These are phyloP conservation scores for Leucoma salicis DNA, from an alignment of 2,888 invertebrate genomes.

Conservation along the genomic window DNA sequence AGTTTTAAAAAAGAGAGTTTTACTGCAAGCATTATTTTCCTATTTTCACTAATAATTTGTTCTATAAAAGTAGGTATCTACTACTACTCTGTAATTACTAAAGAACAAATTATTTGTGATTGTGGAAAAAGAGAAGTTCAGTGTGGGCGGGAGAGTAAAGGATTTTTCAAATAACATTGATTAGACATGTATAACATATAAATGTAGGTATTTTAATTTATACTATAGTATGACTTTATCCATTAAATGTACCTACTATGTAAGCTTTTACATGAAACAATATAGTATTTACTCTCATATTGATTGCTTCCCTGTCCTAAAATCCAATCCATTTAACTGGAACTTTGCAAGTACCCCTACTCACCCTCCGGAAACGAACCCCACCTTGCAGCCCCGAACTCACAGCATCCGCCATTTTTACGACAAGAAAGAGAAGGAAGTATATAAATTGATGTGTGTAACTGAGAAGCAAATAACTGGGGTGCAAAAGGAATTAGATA, in stretches of 20 bases:
- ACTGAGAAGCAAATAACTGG: constrained; percentile 36
- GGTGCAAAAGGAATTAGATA: constrained; percentile 56
- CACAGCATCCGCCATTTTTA: constrained; percentile 76
- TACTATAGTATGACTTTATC: background rate
- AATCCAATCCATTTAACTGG: constrained; percentile 59
- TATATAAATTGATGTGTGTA: constrained; percentile 11
- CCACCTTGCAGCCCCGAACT: constrained; percentile 41
- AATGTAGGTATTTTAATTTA: too few relatives aligned
- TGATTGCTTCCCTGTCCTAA: constrained; percentile 55
- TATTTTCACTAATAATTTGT: too few relatives aligned
- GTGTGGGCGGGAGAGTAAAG: too few relatives aligned
- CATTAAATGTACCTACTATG: constrained; percentile 11
- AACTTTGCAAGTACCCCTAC: constrained; percentile 50
- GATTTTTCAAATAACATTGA: too few relatives aligned
- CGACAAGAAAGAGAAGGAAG: constrained; percentile 37
- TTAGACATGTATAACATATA: too few relatives aligned
- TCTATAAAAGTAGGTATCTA: too few relatives aligned
- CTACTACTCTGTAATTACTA: too few relatives aligned
- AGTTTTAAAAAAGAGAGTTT: too few relatives aligned
- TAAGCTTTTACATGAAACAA: constrained; percentile 15
- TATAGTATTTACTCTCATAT: constrained; percentile 40
- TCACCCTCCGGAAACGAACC: constrained; percentile 60
- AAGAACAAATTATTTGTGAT: too few relatives aligned
- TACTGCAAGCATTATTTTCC: too few relatives aligned
- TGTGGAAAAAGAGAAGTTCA: too few relatives aligned